A percentile compares a stretch with the other conserved stretches of the same genome.
Conservation (phyloP, 2,797 vertebrate species). For the Erethizon dorsatum region DNA sequence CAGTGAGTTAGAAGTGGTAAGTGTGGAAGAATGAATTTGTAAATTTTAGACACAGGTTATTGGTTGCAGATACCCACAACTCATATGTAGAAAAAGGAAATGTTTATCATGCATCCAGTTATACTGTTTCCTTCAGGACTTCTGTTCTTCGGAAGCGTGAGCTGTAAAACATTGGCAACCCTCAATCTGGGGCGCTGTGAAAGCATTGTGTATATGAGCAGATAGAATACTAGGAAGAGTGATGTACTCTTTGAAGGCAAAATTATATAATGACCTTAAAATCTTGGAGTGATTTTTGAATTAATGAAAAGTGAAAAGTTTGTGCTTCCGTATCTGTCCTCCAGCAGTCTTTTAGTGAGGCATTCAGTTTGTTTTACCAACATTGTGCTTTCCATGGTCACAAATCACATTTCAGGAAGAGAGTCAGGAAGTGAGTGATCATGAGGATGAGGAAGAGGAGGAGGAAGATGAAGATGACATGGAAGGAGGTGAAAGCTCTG, state of each 20-base stretch:
- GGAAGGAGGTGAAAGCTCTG: constrained; percentile 95
- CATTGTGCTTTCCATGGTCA: constrained; percentile 34
- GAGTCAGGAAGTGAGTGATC: constrained; percentile 94
- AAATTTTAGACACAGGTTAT: not conserved
- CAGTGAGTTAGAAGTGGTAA: constrained; percentile 93
- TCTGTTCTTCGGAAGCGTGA: not conserved
- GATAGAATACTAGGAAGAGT: not conserved
- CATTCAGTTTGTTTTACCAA: not conserved
- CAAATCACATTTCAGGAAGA: constrained; percentile 89
- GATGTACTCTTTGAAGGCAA: not conserved
- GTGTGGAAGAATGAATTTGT: constrained; percentile 69
- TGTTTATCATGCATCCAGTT: not conserved
- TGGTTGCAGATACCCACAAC: not conserved
- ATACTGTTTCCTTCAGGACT: not conserved
- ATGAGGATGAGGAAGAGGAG: constrained; percentile 95
- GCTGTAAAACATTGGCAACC: not conserved
- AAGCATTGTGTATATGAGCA: not conserved
- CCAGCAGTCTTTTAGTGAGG: not conserved
- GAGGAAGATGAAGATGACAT: constrained; percentile 96
- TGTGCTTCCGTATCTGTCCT: not conserved
- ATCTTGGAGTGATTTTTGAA: constrained; percentile 30
- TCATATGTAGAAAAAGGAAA: not conserved
- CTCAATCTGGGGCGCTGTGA: not conserved
- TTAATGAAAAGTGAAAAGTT: not conserved
- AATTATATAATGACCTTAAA: constrained; percentile 21